Conservation (phyloP, 2,113 vertebrate species). For the Noctilio leporinus region DNA sequence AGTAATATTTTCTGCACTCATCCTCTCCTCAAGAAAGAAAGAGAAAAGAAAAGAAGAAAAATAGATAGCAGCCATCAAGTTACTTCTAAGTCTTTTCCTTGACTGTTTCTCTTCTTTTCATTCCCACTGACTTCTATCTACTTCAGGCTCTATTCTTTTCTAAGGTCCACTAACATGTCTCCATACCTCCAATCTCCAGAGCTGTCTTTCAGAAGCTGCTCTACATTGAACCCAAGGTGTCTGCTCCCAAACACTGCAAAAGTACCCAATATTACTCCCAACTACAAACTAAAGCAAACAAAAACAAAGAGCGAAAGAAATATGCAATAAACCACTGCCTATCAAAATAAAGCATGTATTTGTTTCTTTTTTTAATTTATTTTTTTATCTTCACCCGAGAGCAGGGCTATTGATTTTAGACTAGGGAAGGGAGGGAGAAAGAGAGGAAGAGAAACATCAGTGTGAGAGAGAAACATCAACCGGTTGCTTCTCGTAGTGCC, state of each 20-base stretch:
- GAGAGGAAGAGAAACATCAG: too few relatives aligned
- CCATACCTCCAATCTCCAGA: neutral
- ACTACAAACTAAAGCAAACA: neutral
- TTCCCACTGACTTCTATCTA: neutral
- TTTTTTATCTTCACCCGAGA: too few relatives aligned
- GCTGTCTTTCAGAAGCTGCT: neutral
- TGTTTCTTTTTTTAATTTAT: neutral
- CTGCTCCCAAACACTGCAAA: accelerated
- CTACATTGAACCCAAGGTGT: accelerated
- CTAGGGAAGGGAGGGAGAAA: too few relatives aligned
- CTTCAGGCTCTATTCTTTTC: neutral
- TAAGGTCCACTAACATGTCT: neutral
- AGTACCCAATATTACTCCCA: accelerated
- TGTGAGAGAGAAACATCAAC: too few relatives aligned
- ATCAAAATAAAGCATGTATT: neutral
- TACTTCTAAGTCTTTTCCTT: neutral
- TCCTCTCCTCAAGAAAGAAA: neutral
- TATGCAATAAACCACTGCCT: neutral
- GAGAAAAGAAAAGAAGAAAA: neutral
- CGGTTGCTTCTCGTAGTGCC: too few relatives aligned
- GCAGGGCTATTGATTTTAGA: too few relatives aligned
- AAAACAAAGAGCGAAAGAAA: neutral
- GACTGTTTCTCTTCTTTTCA: neutral
- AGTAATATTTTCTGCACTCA: neutral
- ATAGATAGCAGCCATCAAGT: neutral